phyloP scores from a whole-genome alignment of 1,140 invertebrate genomes.

The Thaumetopoea pityocampa region DNA sequence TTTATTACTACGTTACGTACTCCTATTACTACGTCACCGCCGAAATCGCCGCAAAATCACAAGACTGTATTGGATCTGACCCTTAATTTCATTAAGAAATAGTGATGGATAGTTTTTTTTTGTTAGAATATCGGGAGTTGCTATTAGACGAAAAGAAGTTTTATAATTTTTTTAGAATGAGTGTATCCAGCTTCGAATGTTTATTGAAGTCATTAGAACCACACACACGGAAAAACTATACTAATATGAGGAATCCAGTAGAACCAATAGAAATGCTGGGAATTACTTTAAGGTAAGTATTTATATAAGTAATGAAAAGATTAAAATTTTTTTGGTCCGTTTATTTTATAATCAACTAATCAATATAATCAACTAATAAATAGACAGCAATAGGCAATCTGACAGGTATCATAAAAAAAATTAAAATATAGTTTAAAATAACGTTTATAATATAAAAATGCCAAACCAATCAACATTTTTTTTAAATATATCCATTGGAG shows the following conservation, averaged over 20 bases:
- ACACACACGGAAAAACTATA: conserved; percentile 28
- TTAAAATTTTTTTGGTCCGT: too few species aligned
- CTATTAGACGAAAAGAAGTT: conserved; percentile 25
- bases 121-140: conserved; percentile 21
- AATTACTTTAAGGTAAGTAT: conserved; percentile 30
- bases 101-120: conserved; percentile 7
- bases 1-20: too few species aligned
- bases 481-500: too few species aligned
- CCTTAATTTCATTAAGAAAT: conserved; percentile 3
- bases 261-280: conserved; percentile 30
- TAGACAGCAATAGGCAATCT: too few species aligned
- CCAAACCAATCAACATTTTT: too few species aligned
- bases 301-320: too few species aligned
- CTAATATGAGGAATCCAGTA: conserved; percentile 30
- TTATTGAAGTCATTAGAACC: conserved; percentile 17
- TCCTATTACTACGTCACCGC: not conserved
- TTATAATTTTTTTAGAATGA: conserved; percentile 28
- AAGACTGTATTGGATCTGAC: not conserved
- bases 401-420: too few species aligned
- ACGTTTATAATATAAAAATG: too few species aligned
- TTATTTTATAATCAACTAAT: too few species aligned
- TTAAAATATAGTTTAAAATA: too few species aligned
- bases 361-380: too few species aligned
- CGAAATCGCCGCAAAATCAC: not conserved
- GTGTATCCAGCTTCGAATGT: conserved; percentile 16